Evolutionary conservation across 2,113 vertebrate species (phyloP).

Genomic region (Myxocyprinus asiaticus): DNA sequence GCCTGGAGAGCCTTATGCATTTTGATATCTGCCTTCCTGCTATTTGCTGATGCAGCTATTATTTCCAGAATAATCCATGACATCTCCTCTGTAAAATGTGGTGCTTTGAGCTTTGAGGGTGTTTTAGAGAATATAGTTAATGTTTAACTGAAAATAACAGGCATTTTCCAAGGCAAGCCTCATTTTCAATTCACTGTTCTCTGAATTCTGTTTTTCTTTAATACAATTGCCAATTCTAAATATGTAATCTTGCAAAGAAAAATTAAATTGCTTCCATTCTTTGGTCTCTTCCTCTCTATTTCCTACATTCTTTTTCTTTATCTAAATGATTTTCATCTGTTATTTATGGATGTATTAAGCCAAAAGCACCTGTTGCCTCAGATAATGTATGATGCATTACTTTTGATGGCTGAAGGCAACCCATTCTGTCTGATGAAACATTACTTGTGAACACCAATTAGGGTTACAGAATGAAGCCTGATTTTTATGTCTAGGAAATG

Average conservation of each 20-base stretch:
- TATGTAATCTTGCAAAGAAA: conserved; percentile 55
- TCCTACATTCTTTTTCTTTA: neutral
- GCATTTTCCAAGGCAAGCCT: conserved; percentile 46
- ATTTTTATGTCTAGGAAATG: neutral
- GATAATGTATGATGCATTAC: conserved; percentile 58
- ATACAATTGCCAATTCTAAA: conserved; percentile 41
- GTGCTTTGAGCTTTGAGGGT: conserved; percentile 16
- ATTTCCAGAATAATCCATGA: conserved; percentile 61
- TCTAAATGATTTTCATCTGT: conserved; percentile 56
- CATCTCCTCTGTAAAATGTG: conserved; percentile 63
- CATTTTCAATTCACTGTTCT: conserved; percentile 47
- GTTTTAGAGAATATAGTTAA: conserved; percentile 20
- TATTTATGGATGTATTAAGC: conserved; percentile 57
- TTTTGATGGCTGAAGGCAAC: conserved; percentile 36
- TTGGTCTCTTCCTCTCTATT: conserved; percentile 13
- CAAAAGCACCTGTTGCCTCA: conserved; percentile 50
- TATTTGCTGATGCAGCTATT: conserved; percentile 72
- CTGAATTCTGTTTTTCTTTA: conserved; percentile 6
- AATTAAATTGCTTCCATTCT: conserved; percentile 44
- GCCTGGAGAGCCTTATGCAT: conserved; percentile 49
- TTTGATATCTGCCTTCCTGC: conserved; percentile 60
- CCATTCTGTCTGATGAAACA: conserved; percentile 45
- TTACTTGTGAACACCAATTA: conserved; percentile 55
- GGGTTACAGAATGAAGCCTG: conserved; percentile 20
- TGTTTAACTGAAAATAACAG: conserved; percentile 45